A percentile compares a stretch with the other conserved stretches of the same genome.
These are phyloP conservation scores for Caerostris darwini DNA, from an alignment of 1,140 invertebrate species.

Conservation along the genomic window DNA sequence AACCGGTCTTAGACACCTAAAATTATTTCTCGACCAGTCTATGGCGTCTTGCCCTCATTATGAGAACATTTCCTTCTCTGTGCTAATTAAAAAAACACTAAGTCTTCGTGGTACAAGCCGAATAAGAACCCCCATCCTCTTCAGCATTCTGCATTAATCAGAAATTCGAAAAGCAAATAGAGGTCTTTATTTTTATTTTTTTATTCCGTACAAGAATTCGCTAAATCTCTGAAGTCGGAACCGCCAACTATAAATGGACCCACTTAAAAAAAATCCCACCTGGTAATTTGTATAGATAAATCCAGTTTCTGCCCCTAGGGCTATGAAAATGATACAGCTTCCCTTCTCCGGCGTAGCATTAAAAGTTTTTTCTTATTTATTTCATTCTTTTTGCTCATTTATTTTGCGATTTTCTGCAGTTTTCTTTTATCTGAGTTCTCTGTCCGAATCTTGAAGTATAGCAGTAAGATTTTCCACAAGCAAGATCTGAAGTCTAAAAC, in stretches of 20 bases:
- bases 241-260: conserved; percentile 55
- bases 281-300: conserved; percentile 66
- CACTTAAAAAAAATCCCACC: conserved; percentile 46
- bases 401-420: conserved; percentile 33
- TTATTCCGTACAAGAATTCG: background rate
- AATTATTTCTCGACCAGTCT: background rate
- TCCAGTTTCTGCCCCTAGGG: conserved; percentile 54
- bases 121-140: background rate
- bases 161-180: conserved; percentile 30
- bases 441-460: conserved; percentile 59
- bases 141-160: conserved; percentile 38
- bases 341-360: conserved; percentile 14
- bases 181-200: conserved; percentile 12
- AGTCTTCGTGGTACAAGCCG: background rate
- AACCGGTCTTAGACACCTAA: background rate
- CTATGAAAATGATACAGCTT: conserved; percentile 38
- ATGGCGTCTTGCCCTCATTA: conserved; percentile 13
- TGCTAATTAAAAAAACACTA: conserved; percentile 44
- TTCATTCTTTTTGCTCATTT: conserved; percentile 43
- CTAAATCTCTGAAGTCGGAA: conserved; percentile 55
- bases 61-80: background rate
- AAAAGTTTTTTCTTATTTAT: conserved; percentile 59
- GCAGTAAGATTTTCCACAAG: background rate
- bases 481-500: background rate
- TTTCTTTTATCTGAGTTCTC: conserved; percentile 19